Conservation (phyloP, 2,888 invertebrate species). For the Zhengitettix transpicula region DNA sequence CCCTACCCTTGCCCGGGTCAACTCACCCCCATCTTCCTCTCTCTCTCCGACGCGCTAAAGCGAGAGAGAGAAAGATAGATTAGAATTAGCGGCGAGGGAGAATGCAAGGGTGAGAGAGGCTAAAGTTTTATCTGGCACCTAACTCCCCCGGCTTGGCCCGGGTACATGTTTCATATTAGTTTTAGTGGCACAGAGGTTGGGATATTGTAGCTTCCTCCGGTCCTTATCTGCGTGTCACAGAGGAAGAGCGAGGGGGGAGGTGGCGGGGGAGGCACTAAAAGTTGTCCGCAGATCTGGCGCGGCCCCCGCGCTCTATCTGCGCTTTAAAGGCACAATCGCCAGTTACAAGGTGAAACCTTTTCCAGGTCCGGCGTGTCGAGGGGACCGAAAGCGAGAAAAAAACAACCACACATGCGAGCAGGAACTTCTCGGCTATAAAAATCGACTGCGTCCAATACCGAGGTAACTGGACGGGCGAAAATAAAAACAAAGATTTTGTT, state of each 20-base stretch:
- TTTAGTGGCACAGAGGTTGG: not conserved
- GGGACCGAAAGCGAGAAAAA: too few relatives aligned
- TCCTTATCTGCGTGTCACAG: not conserved
- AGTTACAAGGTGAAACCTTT: too few relatives aligned
- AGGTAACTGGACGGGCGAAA: too few relatives aligned
- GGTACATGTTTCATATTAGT: not conserved
- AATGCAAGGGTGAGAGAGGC: not conserved
- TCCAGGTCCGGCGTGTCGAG: too few relatives aligned
- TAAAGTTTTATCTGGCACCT: not conserved
- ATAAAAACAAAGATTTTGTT: too few relatives aligned
- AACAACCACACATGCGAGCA: too few relatives aligned
- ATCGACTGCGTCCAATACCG: too few relatives aligned
- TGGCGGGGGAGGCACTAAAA: not conserved
- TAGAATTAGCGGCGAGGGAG: not conserved
- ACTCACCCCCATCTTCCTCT: not conserved
- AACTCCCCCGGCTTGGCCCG: not conserved
- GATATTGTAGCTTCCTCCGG: not conserved
- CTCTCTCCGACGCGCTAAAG: conserved; percentile 3
- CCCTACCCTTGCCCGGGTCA: conserved; percentile 1
- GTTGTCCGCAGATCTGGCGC: too few relatives aligned
- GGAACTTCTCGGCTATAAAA: too few relatives aligned
- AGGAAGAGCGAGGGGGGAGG: not conserved
- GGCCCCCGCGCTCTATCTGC: too few relatives aligned
- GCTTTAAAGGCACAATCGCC: too few relatives aligned
- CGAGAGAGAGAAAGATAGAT: conserved; percentile 1